phyloP scores from a whole-genome alignment of 2,888 invertebrate species.

The Eucera pruinosa region DNA sequence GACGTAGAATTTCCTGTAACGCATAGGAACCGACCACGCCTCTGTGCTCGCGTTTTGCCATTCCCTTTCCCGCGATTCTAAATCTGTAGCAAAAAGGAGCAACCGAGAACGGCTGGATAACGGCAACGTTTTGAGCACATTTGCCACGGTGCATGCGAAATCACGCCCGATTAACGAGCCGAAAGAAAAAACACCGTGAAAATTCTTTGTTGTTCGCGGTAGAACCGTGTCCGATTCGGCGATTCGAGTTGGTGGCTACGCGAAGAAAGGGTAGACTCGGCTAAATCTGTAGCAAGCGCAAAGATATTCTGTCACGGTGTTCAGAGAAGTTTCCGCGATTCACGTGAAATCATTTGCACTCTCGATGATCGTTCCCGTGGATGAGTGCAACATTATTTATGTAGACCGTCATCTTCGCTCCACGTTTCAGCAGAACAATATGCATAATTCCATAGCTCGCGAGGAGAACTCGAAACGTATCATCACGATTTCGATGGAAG shows the following conservation, averaged over 20 bases:
- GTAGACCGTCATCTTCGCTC: too few species aligned
- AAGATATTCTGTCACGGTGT: neutral
- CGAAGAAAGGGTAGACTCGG: conserved; percentile 15
- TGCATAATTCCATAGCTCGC: too few species aligned
- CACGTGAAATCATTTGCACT: neutral
- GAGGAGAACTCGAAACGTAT: too few species aligned
- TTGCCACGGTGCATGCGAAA: conserved; percentile 24
- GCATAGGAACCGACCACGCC: conserved; percentile 38
- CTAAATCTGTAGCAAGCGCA: conserved; percentile 28
- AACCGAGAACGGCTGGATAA: conserved; percentile 27
- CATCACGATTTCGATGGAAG: too few species aligned
- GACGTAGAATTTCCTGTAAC: neutral
- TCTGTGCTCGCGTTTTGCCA: conserved; percentile 40
- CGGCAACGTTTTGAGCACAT: conserved; percentile 16
- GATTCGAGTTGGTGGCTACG: neutral
- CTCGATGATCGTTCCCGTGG: neutral
- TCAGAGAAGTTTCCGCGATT: neutral
- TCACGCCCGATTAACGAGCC: conserved; percentile 33
- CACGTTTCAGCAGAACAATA: too few species aligned
- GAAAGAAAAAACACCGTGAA: conserved; percentile 2
- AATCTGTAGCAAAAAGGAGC: conserved; percentile 69
- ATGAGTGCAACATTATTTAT: neutral
- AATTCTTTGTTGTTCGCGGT: conserved; percentile 25
- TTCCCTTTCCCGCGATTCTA: conserved; percentile 58
- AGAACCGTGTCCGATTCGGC: neutral